A percentile compares a stretch with the other conserved stretches of the same genome.
These are phyloP conservation scores for Tachina grossa DNA, from an alignment of 2,888 invertebrate genomes.

Conservation along the genomic window DNA sequence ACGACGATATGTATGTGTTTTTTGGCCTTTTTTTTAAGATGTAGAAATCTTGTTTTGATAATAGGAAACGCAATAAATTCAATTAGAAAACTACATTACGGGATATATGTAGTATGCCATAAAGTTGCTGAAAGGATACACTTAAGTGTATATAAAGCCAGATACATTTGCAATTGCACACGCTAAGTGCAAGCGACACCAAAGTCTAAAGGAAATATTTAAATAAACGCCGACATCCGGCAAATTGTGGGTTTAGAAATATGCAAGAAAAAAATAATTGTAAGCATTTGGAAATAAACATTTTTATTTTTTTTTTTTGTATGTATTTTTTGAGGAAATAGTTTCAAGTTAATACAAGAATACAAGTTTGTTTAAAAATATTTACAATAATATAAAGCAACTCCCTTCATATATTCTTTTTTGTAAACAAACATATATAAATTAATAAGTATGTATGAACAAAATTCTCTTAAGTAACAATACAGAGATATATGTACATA, in stretches of 20 bases:
- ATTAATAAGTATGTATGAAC: background rate
- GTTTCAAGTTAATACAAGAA: background rate
- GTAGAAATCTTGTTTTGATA: constrained; percentile 36
- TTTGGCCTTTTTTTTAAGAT: background rate
- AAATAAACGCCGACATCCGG: constrained; percentile 37
- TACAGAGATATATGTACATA: background rate
- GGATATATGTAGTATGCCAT: constrained; percentile 34
- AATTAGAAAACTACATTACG: constrained; percentile 56
- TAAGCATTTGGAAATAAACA: background rate
- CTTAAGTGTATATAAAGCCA: background rate
- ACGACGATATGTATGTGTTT: background rate
- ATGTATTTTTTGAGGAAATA: background rate
- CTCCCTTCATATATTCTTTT: background rate
- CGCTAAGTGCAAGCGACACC: background rate
- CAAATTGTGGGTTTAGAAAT: constrained; percentile 1
- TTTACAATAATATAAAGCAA: background rate
- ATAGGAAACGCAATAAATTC: constrained; percentile 67
- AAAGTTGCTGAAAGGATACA: constrained; percentile 6
- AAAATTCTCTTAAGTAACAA: background rate
- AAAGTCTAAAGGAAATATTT: constrained; percentile 50
- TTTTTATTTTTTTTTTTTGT: background rate
- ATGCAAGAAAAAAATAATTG: background rate
- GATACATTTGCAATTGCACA: background rate
- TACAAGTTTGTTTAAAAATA: background rate
- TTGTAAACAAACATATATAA: constrained; percentile 15